phyloP scores from a whole-genome alignment of 2,888 invertebrate genomes.

The Zygothrica quintamaculata region DNA sequence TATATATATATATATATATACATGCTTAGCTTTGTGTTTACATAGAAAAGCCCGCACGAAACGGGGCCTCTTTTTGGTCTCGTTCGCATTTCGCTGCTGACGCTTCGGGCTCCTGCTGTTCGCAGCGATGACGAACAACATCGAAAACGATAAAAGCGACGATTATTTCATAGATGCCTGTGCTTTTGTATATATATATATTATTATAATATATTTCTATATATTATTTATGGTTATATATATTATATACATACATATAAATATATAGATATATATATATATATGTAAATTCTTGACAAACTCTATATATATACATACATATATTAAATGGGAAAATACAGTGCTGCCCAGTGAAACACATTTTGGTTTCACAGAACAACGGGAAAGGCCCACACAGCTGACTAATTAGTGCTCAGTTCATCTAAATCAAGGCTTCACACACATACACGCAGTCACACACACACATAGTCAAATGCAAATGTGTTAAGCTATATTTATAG shows the following conservation, averaged over 20 bases:
- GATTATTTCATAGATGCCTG: slow-evolving; percentile 56
- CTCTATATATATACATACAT: slow-evolving; percentile 11
- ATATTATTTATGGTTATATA: slow-evolving; percentile 3
- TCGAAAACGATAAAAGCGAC: slow-evolving; percentile 38
- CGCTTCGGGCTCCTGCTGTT: slow-evolving; percentile 41
- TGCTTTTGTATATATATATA: slow-evolving; percentile 49
- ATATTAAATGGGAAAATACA: slow-evolving; percentile 12
- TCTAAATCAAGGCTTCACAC: slow-evolving; percentile 30
- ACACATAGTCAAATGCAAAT: not conserved
- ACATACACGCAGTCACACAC: not conserved
- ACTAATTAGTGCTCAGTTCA: slow-evolving; percentile 56
- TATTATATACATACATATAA: slow-evolving; percentile 8
- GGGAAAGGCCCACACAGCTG: slow-evolving; percentile 56
- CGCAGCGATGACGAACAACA: slow-evolving; percentile 39
- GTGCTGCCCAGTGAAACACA: slow-evolving; percentile 4
- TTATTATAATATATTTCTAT: no score
- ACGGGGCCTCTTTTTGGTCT: slow-evolving; percentile 59
- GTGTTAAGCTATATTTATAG: slow-evolving; percentile 23
- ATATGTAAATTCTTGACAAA: no score
- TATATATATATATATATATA: slow-evolving; percentile 19
- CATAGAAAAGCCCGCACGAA: slow-evolving; percentile 73
- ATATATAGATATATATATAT: slow-evolving; percentile 5
- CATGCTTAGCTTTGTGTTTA: slow-evolving; percentile 66
- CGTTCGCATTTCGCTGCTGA: slow-evolving; percentile 40
- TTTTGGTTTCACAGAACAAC: slow-evolving; percentile 25